These are phyloP conservation scores for Beris chalybata DNA, from an alignment of 2,888 invertebrate genomes.

Conservation along the genomic window DNA sequence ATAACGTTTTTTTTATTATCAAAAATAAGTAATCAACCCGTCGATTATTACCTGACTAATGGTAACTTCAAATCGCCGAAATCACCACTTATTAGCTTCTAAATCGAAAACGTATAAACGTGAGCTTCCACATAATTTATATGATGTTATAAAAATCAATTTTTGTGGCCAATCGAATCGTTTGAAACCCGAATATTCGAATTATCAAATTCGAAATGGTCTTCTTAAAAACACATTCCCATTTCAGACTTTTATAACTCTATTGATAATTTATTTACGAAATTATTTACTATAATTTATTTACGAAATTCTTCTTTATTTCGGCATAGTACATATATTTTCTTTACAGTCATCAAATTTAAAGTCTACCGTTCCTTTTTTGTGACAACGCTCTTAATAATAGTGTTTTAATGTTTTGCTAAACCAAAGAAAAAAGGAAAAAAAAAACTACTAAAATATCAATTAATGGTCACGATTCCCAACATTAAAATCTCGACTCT, in stretches of 20 bases:
- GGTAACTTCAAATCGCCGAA: slow-evolving; percentile 18
- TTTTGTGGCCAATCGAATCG: slow-evolving; percentile 12
- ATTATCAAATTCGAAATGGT: slow-evolving; percentile 18
- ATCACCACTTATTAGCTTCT: slow-evolving; percentile 30
- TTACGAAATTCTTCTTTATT: background rate
- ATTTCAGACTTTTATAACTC: slow-evolving; percentile 28
- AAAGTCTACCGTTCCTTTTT: background rate
- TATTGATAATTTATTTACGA: slow-evolving; percentile 26
- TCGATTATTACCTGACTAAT: slow-evolving; percentile 20
- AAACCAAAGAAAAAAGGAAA: background rate
- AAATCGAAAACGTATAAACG: slow-evolving; percentile 28
- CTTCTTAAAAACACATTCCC: slow-evolving; percentile 31
- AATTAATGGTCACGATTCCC: slow-evolving; percentile 26
- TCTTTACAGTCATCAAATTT: slow-evolving; percentile 13
- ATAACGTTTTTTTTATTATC: slow-evolving; percentile 7
- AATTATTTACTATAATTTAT: background rate
- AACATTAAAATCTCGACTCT: slow-evolving; percentile 23
- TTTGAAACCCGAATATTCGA: slow-evolving; percentile 21
- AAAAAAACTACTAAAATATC: slow-evolving; percentile 11
- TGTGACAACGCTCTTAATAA: background rate
- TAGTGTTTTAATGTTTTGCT: slow-evolving; percentile 11
- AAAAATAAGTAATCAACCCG: slow-evolving; percentile 22
- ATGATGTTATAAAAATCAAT: slow-evolving; percentile 19
- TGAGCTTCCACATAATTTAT: slow-evolving; percentile 3
- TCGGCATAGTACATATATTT: background rate